phyloP scores from a whole-genome alignment of 2,113 vertebrate species.

The Bettongia penicillata region DNA sequence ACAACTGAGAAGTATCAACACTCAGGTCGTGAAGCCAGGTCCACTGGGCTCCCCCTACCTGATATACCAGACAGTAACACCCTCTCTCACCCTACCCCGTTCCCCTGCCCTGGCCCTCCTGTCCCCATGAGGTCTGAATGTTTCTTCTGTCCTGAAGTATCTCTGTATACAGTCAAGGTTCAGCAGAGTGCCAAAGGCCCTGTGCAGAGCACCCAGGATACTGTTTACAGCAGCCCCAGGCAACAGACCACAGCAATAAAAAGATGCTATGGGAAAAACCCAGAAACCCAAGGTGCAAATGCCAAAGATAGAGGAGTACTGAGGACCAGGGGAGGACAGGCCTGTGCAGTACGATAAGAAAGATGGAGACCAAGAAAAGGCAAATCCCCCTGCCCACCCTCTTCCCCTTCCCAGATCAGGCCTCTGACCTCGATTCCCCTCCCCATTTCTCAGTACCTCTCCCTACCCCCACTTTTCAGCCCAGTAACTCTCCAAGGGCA shows the following conservation, averaged over 20 bases:
- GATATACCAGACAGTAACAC: not conserved
- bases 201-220: not conserved
- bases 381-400: not conserved
- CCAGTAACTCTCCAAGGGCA: slow-evolving; percentile 53
- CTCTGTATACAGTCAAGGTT: not conserved
- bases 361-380: not conserved
- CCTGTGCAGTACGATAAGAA: not conserved
- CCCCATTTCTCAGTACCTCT: not conserved
- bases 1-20: not conserved
- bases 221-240: not conserved
- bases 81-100: not conserved
- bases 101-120: not conserved
- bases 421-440: not conserved
- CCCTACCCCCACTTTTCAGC: slow-evolving; percentile 23
- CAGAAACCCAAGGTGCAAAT: not conserved
- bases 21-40: not conserved
- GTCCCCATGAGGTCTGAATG: not conserved
- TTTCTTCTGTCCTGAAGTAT: not conserved
- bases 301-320: not conserved
- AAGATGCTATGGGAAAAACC: not conserved
- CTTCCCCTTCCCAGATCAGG: not conserved
- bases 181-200: not conserved
- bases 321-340: not conserved
- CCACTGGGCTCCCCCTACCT: not conserved
- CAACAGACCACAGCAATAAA: not conserved